Evolutionary conservation across 2,797 vertebrate genomes (phyloP), one percentile per base, ranked within the genome.

Genomic region (Labeo calbasu): DNA sequence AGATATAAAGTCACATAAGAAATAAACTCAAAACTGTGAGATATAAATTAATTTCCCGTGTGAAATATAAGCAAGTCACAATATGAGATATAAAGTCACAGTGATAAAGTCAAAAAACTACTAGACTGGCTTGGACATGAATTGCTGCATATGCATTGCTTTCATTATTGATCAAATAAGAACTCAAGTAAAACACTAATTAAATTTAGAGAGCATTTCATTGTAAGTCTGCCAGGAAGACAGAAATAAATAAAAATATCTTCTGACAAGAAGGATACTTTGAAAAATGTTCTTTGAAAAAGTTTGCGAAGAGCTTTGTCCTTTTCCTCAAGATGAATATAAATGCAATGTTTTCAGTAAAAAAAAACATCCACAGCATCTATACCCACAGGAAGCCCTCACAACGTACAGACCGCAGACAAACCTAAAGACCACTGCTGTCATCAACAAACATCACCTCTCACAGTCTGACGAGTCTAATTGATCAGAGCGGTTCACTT

Each of bases 391-490:
- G 5, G 19, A 32, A 25, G 59, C 40, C 43, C 53, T 48, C 12
- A n/a, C 12, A 57, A 55, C 36, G 10, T 55, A 15, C 17, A 77
- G 21, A 11, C 32, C 17, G 13, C 8, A 36, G 19, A 15, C 57
- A n/a, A n/a, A 53, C 21, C 57, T 36, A 84, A 81, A 86, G 55
- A 50, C 50, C 80, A 77, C 23, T 43, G 70, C 63, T 77, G 79
- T 83, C 85, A 77, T 36, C 77, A 53, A 57, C 12, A 68, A 72
- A 84, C 63, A 69, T 69, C 79, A 75, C 55, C 21, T 40, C 55
- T 75, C 71, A 68, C 23, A 70, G 50, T 53, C 25, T 86, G 81
- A 73, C 46, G 82, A 51, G 36, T 79, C 77, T 86, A 84, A 84
- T 77, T 86, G 82, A 79, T 53, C 68, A 28, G 51, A 86, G 61